Evolutionary conservation across 2,113 vertebrate genomes (phyloP).

Genomic region (Nibea albiflora): DNA sequence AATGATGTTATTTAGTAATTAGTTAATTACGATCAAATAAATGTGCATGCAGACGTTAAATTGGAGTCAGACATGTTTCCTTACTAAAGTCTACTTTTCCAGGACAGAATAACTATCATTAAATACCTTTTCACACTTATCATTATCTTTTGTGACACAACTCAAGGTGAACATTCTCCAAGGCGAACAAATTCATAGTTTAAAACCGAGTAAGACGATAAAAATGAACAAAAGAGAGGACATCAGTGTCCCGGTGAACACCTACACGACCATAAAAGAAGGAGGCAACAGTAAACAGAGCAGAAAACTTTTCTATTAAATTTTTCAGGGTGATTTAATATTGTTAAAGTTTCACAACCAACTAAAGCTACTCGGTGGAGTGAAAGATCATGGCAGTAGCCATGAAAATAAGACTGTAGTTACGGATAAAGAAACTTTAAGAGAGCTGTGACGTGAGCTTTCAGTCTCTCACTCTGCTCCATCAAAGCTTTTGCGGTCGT

Average conservation of each 20-base stretch:
- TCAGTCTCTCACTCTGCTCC: too few relatives aligned
- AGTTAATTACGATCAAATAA: not conserved
- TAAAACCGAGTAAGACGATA: not conserved
- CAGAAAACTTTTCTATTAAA: too few relatives aligned
- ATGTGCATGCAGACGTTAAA: not conserved
- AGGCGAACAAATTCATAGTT: not conserved
- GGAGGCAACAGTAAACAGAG: too few relatives aligned
- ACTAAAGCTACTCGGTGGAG: too few relatives aligned
- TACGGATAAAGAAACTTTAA: too few relatives aligned
- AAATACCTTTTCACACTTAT: not conserved
- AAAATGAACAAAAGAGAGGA: not conserved
- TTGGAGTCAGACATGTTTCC: not conserved
- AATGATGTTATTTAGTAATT: slow-evolving; percentile 5
- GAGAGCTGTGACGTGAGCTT: too few relatives aligned
- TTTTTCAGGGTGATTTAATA: not conserved
- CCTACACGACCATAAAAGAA: not conserved
- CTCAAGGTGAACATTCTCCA: not conserved
- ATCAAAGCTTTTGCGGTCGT: too few relatives aligned
- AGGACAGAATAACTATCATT: not conserved
- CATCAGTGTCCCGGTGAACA: not conserved
- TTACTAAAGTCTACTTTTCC: slow-evolving; percentile 1
- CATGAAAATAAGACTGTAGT: too few relatives aligned
- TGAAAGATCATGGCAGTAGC: too few relatives aligned
- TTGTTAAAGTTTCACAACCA: too few relatives aligned
- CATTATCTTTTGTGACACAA: not conserved